Evolutionary conservation across 2,888 invertebrate genomes (phyloP), one percentile per base, ranked within the genome.

Genomic region (Netelia inedita): DNA sequence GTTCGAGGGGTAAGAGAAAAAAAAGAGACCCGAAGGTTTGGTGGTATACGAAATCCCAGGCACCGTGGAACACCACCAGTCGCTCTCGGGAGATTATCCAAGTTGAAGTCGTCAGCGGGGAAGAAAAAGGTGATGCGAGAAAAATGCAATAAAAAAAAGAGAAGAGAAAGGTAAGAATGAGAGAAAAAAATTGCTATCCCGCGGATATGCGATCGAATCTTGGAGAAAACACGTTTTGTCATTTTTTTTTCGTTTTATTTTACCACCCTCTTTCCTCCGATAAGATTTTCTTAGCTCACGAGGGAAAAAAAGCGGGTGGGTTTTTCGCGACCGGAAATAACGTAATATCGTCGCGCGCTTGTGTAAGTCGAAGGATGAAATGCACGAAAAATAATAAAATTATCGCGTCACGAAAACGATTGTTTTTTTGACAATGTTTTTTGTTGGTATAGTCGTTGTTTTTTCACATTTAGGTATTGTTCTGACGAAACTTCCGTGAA

Each of bases 51-150:
- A 43, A 72, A 59, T 72, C 43, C 59, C 43, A 59, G 59, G n/a
- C 21, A 59, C 19, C 72, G n/a, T n/a, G 28, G 16, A 28, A 19
- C 16, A 35, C 35, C 55, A 55, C 19, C 55, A 1, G 55, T 14
- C 16, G 50, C 53, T 53, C n/a, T n/a, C 14, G n/a, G 53, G 50
- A 6, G 69, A 71, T 71, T 71, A 71, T 71, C 69, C 69, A 35
- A 28, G 16, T 53, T 16, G 10, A 55, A 28, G 19, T 35, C 35
- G 23, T 71, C 55, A 21, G 35, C 35, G 16, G 5, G 5, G 19
- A 55, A 11, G 50, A n/a, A 14, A 50, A 50, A 50, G n/a, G 14
- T n/a, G 11, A n/a, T n/a, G 50, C 3, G 11, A 11, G 50, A 50
- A 28, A 28, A 28, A 28, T 28, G 28, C 28, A 28, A 28, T 28